phyloP scores from a whole-genome alignment of 2,888 invertebrate species.

The Eristalis intricaria region DNA sequence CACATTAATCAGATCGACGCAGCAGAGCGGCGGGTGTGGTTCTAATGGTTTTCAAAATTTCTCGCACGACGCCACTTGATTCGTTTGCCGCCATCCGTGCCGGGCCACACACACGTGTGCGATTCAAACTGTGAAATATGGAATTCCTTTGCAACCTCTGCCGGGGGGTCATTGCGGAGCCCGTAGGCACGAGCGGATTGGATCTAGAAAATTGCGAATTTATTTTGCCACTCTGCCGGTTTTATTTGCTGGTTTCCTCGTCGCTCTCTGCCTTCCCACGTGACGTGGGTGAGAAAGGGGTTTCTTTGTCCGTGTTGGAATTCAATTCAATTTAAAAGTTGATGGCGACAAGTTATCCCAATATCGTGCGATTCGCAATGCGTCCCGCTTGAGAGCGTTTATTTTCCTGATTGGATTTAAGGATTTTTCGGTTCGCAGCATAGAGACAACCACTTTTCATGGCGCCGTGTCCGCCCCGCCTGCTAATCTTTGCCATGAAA shows the following conservation, averaged over 20 bases:
- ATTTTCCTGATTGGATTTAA: background rate
- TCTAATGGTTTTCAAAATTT: background rate
- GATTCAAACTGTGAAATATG: background rate
- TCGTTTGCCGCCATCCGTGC: background rate
- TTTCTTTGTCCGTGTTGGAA: background rate
- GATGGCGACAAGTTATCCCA: background rate
- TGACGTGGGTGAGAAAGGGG: background rate
- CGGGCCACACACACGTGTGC: background rate
- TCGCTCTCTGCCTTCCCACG: background rate
- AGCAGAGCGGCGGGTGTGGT: background rate
- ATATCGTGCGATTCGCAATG: background rate
- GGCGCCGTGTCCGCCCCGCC: background rate
- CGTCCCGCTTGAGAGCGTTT: background rate
- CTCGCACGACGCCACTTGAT: background rate
- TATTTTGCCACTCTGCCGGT: background rate
- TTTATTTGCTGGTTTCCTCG: background rate
- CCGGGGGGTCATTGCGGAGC: background rate
- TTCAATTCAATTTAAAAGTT: background rate
- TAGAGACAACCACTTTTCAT: background rate
- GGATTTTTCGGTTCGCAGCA: background rate
- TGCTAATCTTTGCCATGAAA: background rate
- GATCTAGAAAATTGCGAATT: constrained; percentile 3
- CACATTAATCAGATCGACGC: constrained; percentile 10
- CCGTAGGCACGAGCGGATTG: background rate
- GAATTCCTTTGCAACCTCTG: background rate